Evolutionary conservation across 2,113 vertebrate species (phyloP), one percentile per base, ranked within the genome.

Genomic region (Otocyon megalotis): DNA sequence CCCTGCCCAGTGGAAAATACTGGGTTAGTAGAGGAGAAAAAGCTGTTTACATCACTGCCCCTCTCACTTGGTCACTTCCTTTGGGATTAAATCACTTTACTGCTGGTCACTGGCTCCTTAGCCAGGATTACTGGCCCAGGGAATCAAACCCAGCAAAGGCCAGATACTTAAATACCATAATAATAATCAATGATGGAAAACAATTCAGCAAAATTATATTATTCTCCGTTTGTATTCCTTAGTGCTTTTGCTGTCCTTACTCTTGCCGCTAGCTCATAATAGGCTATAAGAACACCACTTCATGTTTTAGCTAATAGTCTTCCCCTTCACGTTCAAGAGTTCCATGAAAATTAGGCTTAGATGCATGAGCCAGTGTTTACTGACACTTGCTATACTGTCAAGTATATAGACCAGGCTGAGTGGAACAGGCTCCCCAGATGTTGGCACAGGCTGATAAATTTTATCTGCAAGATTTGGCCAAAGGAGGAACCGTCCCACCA

Each of bases 91-190:
- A 58, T 43, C 74, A 77, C 35, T 95, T 93, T 87, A 72, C 6
- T 53, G 50, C 22, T 79, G 79, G 58, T 81, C 67, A 32, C n/a
- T 86, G 32, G 71, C 32, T 32, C 53, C 35, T 30, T 32, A 30
- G 37, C 56, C 76, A 82, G 65, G 84, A 20, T 48, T 35, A 50
- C 26, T 86, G 30, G 30, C 10, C 63, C 50, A 84, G 22, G 43
- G 10, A 81, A 22, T 19, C 32, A 90, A 20, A 84, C 24, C 53
- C 13, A 83, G 30, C 28, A 22, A 22, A 13, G 7, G 9, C 72
- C 43, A 96, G 71, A 77, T 88, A 85, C n/a, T 76, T 71, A 83
- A 89, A 90, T 93, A 32, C 58, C n/a, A 54, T 88, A 17, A 24
- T 48, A 92, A 14, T 83, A 72, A 69, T 81, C 32, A 77, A 79